Conservation (phyloP, 2,113 vertebrate species). For the Hemichromis elongatus region DNA sequence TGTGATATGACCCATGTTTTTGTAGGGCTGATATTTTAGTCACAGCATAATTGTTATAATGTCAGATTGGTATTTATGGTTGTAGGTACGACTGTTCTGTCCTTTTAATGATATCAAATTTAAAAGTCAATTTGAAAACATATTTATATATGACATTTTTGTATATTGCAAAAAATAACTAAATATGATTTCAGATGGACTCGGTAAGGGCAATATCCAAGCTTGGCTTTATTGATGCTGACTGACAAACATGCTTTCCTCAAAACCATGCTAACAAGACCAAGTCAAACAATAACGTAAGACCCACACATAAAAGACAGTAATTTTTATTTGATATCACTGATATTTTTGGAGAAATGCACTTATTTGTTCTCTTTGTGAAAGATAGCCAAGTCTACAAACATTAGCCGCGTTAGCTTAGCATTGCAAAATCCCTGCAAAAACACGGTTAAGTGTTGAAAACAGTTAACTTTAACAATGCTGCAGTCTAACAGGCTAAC, state of each 20-base stretch:
- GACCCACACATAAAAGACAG: not conserved
- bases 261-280: not conserved
- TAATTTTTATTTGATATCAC: not conserved
- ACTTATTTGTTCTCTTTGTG: not conserved
- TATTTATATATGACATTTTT: not conserved
- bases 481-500: not conserved
- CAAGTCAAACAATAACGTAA: not conserved
- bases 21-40: not conserved
- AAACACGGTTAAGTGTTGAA: not conserved
- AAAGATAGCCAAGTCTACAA: not conserved
- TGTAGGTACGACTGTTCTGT: not conserved
- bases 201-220: not conserved
- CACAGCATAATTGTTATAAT: not conserved
- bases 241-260: not conserved
- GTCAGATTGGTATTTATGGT: not conserved
- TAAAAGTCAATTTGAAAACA: not conserved
- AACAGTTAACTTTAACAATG: not conserved
- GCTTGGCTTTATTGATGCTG: not conserved
- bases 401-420: not conserved
- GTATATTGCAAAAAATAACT: not conserved
- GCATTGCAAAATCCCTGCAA: not conserved
- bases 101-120: not conserved
- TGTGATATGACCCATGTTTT: not conserved
- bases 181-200: not conserved
- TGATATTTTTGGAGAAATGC: not conserved